Conservation (phyloP, 2,113 vertebrate genomes). For the Uria aalge region DNA sequence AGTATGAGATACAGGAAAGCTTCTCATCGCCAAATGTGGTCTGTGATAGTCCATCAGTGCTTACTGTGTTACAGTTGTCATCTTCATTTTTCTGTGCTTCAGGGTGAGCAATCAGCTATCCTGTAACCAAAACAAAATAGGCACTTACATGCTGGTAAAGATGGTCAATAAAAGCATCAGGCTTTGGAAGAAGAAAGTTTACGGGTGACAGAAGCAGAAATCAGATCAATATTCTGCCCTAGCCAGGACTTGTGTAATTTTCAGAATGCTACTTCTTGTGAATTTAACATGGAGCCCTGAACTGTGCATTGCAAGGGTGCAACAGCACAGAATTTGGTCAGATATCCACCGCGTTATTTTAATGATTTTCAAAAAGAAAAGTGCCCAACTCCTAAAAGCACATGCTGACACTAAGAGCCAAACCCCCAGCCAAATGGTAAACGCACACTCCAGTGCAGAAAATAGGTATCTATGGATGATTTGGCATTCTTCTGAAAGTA, state of each 20-base stretch:
- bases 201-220: neutral
- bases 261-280: neutral
- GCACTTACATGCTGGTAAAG: neutral
- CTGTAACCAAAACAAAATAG: constrained; percentile 53
- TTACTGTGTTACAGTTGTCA: neutral
- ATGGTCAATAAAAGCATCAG: neutral
- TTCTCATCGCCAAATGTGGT: neutral
- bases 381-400: neutral
- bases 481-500: neutral
- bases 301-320: neutral
- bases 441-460: neutral
- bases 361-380: neutral
- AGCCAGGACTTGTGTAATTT: neutral
- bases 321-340: neutral
- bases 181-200: neutral
- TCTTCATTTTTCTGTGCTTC: neutral
- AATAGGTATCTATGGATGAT: neutral
- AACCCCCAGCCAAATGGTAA: neutral
- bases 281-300: neutral
- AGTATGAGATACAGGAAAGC: neutral
- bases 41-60: neutral
- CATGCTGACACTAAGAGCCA: neutral
- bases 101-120: constrained; percentile 72
- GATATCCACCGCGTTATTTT: neutral
- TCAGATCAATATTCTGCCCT: neutral